Percentiles rank a stretch among this genome's conserved stretches.
Evolutionary conservation across 2,888 invertebrate genomes (phyloP).

Genomic region (Apodemia mormo): DNA sequence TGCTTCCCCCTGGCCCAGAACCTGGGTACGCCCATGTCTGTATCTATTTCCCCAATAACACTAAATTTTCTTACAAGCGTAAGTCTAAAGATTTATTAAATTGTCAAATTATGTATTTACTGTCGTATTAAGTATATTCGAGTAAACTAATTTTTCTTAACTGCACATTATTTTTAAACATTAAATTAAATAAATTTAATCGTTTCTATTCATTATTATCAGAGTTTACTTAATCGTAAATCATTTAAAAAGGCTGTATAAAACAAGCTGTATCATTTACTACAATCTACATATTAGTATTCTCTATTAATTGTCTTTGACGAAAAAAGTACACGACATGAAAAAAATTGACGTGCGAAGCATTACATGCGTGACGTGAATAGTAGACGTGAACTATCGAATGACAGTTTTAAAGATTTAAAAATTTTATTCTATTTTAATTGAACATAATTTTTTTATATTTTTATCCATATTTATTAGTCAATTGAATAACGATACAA

Average conservation of each 20-base stretch:
- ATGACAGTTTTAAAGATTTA: slow-evolving; percentile 71
- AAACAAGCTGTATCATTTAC: neutral
- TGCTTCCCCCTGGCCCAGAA: too few species aligned
- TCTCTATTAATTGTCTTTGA: slow-evolving; percentile 16
- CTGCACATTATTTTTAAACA: too few species aligned
- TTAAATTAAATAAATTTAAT: too few species aligned
- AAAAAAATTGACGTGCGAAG: slow-evolving; percentile 41
- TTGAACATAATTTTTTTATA: slow-evolving; percentile 68
- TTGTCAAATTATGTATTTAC: too few species aligned
- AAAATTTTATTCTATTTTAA: slow-evolving; percentile 66
- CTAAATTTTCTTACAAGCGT: too few species aligned
- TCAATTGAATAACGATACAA: slow-evolving; percentile 45
- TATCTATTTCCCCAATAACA: too few species aligned
- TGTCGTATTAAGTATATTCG: too few species aligned
- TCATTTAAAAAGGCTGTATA: neutral
- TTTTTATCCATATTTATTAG: slow-evolving; percentile 62
- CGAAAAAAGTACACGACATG: slow-evolving; percentile 20
- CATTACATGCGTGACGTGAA: slow-evolving; percentile 50
- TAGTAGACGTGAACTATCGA: slow-evolving; percentile 67
- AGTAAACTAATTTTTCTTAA: too few species aligned
- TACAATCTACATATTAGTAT: slow-evolving; percentile 7
- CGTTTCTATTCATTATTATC: neutral
- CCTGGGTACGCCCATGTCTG: too few species aligned
- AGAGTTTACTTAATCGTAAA: neutral
- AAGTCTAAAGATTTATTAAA: too few species aligned